Conservation (phyloP, 2,797 vertebrate genomes). For the Malurus splendens region DNA sequence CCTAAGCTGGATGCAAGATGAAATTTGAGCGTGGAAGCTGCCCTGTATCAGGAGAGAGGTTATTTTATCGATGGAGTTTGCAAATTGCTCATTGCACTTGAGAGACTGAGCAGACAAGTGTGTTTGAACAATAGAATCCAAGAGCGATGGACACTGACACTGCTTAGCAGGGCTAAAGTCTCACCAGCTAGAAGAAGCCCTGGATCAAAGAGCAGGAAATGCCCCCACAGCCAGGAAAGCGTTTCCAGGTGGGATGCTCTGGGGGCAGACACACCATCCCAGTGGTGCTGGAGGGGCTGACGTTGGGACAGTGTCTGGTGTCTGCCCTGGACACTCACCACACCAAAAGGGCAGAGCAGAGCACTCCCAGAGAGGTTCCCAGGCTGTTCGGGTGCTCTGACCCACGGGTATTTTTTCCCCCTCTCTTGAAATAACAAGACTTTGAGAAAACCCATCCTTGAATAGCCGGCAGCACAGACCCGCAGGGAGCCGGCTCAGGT, state of each 20-base stretch:
- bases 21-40: neutral
- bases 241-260: accelerated
- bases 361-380: neutral
- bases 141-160: accelerated
- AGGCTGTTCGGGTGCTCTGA: neutral
- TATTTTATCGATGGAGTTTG: neutral
- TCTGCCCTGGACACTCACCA: neutral
- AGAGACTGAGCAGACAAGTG: neutral
- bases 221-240: accelerated
- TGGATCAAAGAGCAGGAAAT: neutral
- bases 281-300: accelerated
- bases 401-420: neutral
- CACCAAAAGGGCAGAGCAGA: neutral
- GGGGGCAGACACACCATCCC: accelerated
- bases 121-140: too few relatives aligned
- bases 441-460: neutral
- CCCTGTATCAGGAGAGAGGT: neutral
- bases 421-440: neutral
- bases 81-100: neutral
- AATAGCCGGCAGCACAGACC: neutral
- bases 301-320: neutral
- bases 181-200: neutral
- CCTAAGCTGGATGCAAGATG: neutral
- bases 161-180: neutral
- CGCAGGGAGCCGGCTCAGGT: neutral